A percentile compares a stretch with the other conserved stretches of the same genome.
Evolutionary conservation across 2,797 vertebrate species (phyloP).

Genomic region (Merluccius polli): DNA sequence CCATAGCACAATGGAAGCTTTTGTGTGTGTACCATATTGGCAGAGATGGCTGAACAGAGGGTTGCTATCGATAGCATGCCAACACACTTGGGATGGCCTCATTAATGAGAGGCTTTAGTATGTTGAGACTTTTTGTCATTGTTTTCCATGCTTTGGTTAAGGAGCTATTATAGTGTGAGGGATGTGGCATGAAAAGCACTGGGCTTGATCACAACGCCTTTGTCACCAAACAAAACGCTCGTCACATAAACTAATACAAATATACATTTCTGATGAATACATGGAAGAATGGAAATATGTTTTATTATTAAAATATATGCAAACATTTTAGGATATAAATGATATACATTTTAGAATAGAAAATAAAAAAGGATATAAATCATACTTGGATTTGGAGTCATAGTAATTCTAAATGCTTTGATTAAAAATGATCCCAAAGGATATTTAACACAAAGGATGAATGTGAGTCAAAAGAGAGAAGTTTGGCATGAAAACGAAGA

Average conservation of each 20-base stretch:
- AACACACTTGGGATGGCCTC: constrained; percentile 37
- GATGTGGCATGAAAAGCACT: constrained; percentile 29
- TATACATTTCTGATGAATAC: background rate
- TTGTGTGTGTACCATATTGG: constrained; percentile 1
- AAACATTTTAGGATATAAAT: background rate
- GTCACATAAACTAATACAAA: background rate
- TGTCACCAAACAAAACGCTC: constrained; percentile 19
- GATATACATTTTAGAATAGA: background rate
- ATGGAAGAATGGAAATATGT: background rate
- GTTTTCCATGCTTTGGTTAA: constrained; percentile 41
- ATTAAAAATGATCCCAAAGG: background rate
- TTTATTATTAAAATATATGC: background rate
- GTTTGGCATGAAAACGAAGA: background rate
- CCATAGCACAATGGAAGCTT: background rate
- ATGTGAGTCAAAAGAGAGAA: background rate
- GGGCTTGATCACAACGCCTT: constrained; percentile 14
- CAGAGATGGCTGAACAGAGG: constrained; percentile 23
- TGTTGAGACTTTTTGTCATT: constrained; percentile 30
- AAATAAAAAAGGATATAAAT: background rate
- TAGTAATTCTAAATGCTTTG: background rate
- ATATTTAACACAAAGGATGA: background rate
- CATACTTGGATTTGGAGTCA: background rate
- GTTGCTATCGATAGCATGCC: constrained; percentile 32
- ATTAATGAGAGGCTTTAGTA: constrained; percentile 39
- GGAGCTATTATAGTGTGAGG: constrained; percentile 34